Conservation (phyloP, 2,888 invertebrate species). For the Dendrolimus houi region DNA sequence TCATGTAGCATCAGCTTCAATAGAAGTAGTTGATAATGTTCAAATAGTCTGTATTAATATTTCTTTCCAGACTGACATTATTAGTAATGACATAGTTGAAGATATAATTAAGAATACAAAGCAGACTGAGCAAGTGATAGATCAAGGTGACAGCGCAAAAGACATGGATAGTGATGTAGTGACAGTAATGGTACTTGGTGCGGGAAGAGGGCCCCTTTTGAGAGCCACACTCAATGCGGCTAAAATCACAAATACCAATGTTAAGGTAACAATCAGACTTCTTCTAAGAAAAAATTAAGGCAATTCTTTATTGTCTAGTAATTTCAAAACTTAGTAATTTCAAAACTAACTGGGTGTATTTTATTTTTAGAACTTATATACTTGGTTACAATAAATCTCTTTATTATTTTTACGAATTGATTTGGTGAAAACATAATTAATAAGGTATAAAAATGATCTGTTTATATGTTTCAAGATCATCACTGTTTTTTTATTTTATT, state of each 20-base stretch:
- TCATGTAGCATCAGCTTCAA: no score
- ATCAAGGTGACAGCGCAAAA: constrained; percentile 29
- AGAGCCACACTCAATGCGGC: constrained; percentile 90
- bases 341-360: no score
- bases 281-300: no score
- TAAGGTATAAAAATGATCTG: no score
- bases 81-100: not conserved
- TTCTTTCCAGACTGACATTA: no score
- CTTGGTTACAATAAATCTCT: not conserved
- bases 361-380: no score
- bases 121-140: constrained; percentile 11
- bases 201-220: constrained; percentile 96
- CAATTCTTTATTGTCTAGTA: no score
- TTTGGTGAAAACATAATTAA: constrained; percentile 1
- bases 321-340: no score
- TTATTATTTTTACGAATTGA: not conserved
- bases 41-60: no score
- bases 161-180: constrained; percentile 27
- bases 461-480: no score
- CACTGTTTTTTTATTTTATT: no score
- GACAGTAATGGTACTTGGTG: constrained; percentile 93
- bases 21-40: no score
- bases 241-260: constrained; percentile 82
- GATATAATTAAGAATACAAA: not conserved
- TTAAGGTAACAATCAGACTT: constrained; percentile 66